Evolutionary conservation across 2,888 invertebrate species (phyloP), one percentile per base, ranked within the genome.

Genomic region (Hylaea fasciaria): DNA sequence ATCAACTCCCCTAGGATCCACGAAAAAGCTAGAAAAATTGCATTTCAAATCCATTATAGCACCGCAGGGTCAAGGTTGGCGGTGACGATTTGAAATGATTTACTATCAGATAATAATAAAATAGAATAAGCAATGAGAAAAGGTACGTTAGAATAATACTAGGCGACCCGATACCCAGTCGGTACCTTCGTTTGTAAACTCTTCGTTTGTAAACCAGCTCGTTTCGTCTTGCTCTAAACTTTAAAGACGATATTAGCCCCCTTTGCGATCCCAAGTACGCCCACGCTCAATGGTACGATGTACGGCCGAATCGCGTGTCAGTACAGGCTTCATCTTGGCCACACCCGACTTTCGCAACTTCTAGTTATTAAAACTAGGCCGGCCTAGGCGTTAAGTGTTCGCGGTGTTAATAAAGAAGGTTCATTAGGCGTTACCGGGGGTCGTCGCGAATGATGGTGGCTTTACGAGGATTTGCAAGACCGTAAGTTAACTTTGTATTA

Each of bases 221-320:
- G 22, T 22, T 22, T 22, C 22, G 22, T 22, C 22, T 22, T 22
- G 22, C 22, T 22, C 22, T n/a, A n/a, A n/a, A n/a, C n/a, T n/a
- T n/a, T n/a, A n/a, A n/a, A 22, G 22, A 22, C 22, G 22, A 22
- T 22, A 22, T 5, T 22, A 5, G 22, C 57, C 61, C 61, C 65
- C 69, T 65, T 71, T 70, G 1, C 14, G 41, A 70, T 12, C 51
- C 51, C 55, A 14, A n/a, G 9, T 52, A 43, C 56, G 43, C 12
- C 46, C 56, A 29, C 29, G 17, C 47, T 44, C 43, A 56, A 56
- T 56, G 73, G 67, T 70, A 69, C 83, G 78, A 85, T 81, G 74
- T 81, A 85, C 74, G 73, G 70, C 64, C 55, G 62, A 47, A 80
- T 86, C 82, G 87, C 87, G 87, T 86, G 87, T 66, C 58, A 52